Conservation (phyloP, 2,888 invertebrate species). For the Amiota mariae region DNA sequence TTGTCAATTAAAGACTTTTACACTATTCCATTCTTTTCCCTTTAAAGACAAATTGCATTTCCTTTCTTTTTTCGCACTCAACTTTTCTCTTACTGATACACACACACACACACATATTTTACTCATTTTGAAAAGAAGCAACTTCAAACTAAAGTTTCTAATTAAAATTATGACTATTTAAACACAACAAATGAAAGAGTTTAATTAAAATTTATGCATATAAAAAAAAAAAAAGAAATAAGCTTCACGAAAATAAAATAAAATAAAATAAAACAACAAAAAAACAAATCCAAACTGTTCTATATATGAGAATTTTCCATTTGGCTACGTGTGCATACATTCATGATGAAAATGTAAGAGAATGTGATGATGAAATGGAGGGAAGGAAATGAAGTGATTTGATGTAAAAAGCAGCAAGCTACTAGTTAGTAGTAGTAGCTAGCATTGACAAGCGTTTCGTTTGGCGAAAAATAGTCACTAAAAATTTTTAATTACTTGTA, state of each 20-base stretch:
- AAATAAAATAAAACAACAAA: too few species aligned
- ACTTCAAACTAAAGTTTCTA: constrained; percentile 36
- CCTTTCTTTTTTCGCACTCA: not conserved
- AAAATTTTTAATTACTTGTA: constrained; percentile 63
- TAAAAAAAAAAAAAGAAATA: constrained; percentile 40
- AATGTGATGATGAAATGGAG: too few species aligned
- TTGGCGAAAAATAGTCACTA: constrained; percentile 48
- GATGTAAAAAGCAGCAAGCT: too few species aligned
- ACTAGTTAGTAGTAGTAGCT: too few species aligned
- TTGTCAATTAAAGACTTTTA: too few species aligned
- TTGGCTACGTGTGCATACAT: constrained; percentile 19
- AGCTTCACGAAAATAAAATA: not conserved
- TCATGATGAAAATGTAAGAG: not conserved
- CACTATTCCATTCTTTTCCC: too few species aligned
- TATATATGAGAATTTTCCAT: constrained; percentile 19
- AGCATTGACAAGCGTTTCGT: too few species aligned
- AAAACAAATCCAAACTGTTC: not conserved
- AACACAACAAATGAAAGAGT: constrained; percentile 54
- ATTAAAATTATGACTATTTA: constrained; percentile 58
- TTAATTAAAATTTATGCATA: constrained; percentile 62
- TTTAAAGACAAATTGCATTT: too few species aligned
- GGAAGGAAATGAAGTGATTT: not conserved
- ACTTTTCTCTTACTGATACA: not conserved
- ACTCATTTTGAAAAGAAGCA: not conserved
- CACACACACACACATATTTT: not conserved